Conservation (phyloP, 1,140 invertebrate species). For the Tribolium castaneum region DNA sequence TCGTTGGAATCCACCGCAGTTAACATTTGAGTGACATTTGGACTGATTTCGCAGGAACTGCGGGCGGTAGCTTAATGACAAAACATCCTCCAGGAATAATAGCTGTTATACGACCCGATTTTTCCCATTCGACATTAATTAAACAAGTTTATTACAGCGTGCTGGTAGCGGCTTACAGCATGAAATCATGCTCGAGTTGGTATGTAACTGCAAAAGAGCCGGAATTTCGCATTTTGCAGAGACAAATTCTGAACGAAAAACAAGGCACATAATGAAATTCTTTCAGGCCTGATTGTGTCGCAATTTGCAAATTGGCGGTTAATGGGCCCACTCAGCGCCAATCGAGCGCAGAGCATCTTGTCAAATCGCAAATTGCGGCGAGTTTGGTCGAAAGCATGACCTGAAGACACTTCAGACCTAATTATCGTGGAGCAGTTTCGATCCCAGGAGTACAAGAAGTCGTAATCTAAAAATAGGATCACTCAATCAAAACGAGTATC, state of each 20-base stretch:
- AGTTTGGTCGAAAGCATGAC: neutral
- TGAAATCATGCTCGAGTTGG: neutral
- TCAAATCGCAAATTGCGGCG: neutral
- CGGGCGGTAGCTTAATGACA: neutral
- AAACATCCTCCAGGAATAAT: constrained; percentile 23
- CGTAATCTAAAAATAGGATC: constrained; percentile 38
- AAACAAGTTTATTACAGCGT: neutral
- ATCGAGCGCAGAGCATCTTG: neutral
- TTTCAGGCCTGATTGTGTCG: no score
- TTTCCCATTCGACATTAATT: constrained; percentile 1
- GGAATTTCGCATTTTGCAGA: neutral
- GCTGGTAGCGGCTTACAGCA: neutral
- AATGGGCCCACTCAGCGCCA: neutral
- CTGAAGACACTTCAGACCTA: constrained; percentile 18
- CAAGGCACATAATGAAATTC: no score
- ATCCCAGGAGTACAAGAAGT: constrained; percentile 20
- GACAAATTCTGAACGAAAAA: no score
- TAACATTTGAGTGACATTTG: constrained; percentile 46
- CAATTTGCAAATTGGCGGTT: neutral
- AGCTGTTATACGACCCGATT: neutral
- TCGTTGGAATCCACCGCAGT: constrained; percentile 34
- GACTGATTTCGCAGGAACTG: constrained; percentile 30
- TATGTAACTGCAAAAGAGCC: neutral
- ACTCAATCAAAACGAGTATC: constrained; percentile 45
- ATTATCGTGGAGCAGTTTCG: constrained; percentile 15